Evolutionary conservation across 2,888 invertebrate species (phyloP), one percentile per base, ranked within the genome.

Genomic region (Yponomeuta malinellus): DNA sequence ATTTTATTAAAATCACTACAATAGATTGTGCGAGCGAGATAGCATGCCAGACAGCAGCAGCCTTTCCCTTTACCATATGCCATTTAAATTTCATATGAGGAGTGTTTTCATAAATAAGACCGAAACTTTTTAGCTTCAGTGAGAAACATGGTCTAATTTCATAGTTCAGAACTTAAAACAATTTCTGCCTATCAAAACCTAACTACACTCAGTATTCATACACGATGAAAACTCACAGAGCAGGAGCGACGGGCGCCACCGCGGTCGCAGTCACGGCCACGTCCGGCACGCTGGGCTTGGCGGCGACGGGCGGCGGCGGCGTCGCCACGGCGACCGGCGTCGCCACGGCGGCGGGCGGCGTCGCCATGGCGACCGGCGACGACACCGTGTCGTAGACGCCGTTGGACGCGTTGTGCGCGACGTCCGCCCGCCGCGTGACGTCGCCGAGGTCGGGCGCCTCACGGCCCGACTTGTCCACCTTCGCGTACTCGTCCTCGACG

Each of bases 401-500:
- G 48, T 68, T 68, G n/a, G 64, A 31, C 31, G 64, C 52, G 15
- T 59, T 59, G 52, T 59, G 15, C 15, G 29, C 66, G 66, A 37
- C 29, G 69, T 52, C 52, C 2, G 52, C 12, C 15, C 2, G 52
- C 4, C 52, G 80, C 0, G 91, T 90, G 72, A 90, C 89, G 83
- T 90, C 91, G 69, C 90, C 90, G 71, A 90, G 81, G 77, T 91
- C 90, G 1, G 90, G 90, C 31, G 92, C 84, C 74, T 93, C 92
- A 64, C 86, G 86, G 23, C 84, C 83, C 29, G 89, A 84, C 75
- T 90, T 91, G 74, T 90, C 90, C 64, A 91, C 89, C 77, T 90
- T 90, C 48, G 91, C 91, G 75, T 91, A 91, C 74, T 92, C 91
- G 75, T 94, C 94, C 76, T 97, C 96, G 71, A 96, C 95, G 0